phyloP scores from a whole-genome alignment of 2,888 invertebrate genomes.

The Trachelus iudaicus region DNA sequence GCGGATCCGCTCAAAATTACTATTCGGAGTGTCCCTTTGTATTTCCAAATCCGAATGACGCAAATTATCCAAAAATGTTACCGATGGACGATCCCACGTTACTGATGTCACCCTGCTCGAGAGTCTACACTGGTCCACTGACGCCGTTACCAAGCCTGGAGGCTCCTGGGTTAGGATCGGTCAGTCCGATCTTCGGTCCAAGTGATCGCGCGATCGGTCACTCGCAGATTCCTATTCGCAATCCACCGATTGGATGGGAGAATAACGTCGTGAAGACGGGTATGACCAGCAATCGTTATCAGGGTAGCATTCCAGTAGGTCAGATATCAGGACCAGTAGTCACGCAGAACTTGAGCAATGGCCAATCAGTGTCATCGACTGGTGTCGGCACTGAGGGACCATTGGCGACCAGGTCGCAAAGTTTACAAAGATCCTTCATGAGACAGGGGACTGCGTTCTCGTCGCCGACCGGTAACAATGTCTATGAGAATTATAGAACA shows the following conservation, averaged over 20 bases:
- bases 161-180: slow-evolving; percentile 12
- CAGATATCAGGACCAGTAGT: neutral
- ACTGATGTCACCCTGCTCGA: slow-evolving; percentile 38
- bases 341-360: neutral
- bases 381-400: neutral
- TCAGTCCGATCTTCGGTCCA: slow-evolving; percentile 50
- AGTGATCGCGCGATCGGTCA: slow-evolving; percentile 39
- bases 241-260: slow-evolving; percentile 49
- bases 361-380: neutral
- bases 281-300: neutral
- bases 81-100: slow-evolving; percentile 25
- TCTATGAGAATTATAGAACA: too few species aligned
- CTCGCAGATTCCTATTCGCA: slow-evolving; percentile 53
- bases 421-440: neutral
- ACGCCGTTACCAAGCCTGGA: slow-evolving; percentile 23
- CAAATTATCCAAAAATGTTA: slow-evolving; percentile 26
- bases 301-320: neutral
- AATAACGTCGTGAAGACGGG: slow-evolving; percentile 18
- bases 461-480: neutral
- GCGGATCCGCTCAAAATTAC: slow-evolving; percentile 41
- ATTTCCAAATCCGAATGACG: slow-evolving; percentile 40
- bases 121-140: slow-evolving; percentile 36
- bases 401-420: neutral
- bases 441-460: neutral
- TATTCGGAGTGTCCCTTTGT: slow-evolving; percentile 50